A percentile compares a stretch with the other conserved stretches of the same genome.
phyloP scores from a whole-genome alignment of 2,113 vertebrate species.

The Chascanopsetta lugubris region DNA sequence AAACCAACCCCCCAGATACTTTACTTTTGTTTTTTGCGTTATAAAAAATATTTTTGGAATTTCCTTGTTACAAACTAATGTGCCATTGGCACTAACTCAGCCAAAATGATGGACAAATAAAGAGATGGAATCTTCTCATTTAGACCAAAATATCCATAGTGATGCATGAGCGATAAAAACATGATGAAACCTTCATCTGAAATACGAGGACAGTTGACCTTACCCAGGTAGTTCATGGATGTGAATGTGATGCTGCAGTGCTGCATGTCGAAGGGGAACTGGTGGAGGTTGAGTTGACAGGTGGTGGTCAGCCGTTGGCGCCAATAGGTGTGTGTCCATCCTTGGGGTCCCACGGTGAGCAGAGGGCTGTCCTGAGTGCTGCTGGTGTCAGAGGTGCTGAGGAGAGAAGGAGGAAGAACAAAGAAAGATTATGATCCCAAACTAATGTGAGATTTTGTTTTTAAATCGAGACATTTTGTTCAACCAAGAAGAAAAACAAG shows the following conservation, averaged over 20 bases:
- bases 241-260: conserved; percentile 48
- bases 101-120: too few species aligned
- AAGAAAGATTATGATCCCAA: background rate
- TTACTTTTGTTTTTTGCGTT: too few species aligned
- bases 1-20: too few species aligned
- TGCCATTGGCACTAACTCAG: too few species aligned
- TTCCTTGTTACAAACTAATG: too few species aligned
- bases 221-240: conserved; percentile 21
- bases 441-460: background rate
- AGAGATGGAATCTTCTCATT: too few species aligned
- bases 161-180: too few species aligned
- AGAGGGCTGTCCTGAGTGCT: background rate
- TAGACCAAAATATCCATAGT: too few species aligned
- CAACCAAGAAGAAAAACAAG: too few species aligned
- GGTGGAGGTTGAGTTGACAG: conserved; percentile 48
- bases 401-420: background rate
- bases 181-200: too few species aligned
- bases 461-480: too few species aligned
- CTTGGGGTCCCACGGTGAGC: background rate
- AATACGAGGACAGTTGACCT: background rate
- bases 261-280: conserved; percentile 71
- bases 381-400: conserved; percentile 53
- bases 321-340: rapidly evolving
- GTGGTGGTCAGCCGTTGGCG: conserved; percentile 53
- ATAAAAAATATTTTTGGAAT: too few species aligned